phyloP scores from a whole-genome alignment of 2,113 vertebrate genomes.

The Hippolais icterina region DNA sequence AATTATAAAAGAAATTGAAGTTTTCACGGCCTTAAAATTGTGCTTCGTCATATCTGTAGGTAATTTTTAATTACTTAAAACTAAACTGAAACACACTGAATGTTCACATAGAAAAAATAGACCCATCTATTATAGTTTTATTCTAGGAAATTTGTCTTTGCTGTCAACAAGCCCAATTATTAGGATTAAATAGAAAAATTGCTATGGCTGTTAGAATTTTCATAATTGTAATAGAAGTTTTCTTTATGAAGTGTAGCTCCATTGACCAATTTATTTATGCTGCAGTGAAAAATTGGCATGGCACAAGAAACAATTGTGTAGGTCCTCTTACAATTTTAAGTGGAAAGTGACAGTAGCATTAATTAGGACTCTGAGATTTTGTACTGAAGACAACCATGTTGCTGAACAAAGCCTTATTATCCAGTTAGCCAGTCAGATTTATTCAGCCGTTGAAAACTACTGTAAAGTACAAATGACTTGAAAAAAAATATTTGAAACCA shows the following conservation, averaged over 20 bases:
- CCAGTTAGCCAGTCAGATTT: background rate
- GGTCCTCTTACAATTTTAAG: background rate
- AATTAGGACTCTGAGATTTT: conserved; percentile 2
- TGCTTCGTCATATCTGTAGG: background rate
- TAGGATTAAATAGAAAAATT: background rate
- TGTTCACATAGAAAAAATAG: background rate
- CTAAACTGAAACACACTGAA: background rate
- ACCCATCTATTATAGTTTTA: background rate
- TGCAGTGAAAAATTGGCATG: background rate
- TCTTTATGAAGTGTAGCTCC: background rate
- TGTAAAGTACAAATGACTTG: background rate
- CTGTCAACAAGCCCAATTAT: background rate
- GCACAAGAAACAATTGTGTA: conserved; percentile 1
- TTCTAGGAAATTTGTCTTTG: background rate
- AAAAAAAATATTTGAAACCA: background rate
- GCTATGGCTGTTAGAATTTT: background rate
- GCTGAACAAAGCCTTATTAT: conserved; percentile 23
- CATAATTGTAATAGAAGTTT: background rate
- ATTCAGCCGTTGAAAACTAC: background rate
- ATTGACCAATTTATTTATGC: background rate
- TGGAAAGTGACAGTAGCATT: conserved; percentile 8
- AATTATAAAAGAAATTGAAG: background rate
- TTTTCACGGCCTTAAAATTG: background rate
- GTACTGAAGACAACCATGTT: background rate
- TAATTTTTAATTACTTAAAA: background rate